These are phyloP conservation scores for Nasonia oneida DNA, from an alignment of 2,888 invertebrate species.

Conservation along the genomic window DNA sequence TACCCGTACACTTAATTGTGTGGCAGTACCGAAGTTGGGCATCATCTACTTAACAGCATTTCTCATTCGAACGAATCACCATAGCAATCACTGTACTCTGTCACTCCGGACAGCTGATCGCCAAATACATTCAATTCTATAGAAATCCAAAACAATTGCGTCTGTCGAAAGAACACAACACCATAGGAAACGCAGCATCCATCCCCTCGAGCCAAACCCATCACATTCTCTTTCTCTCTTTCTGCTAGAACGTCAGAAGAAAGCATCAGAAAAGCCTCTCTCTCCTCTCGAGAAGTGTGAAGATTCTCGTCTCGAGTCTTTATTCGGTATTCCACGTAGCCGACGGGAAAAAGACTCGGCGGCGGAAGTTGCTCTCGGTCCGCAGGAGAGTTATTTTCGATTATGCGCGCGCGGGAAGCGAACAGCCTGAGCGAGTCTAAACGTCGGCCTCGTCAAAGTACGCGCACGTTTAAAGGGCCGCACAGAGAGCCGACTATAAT, in stretches of 20 bases:
- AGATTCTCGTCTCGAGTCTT: conserved; percentile 3
- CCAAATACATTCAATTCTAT: background rate
- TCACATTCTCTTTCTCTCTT: background rate
- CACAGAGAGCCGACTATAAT: background rate
- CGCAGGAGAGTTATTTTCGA: conserved; percentile 24
- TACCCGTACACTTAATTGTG: too few species aligned
- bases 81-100: background rate
- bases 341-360: background rate
- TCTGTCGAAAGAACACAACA: background rate
- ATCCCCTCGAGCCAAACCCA: background rate
- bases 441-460: conserved; percentile 14
- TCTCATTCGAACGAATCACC: background rate
- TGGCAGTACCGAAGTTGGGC: background rate
- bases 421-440: conserved; percentile 3
- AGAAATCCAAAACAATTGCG: background rate
- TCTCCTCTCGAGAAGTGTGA: background rate
- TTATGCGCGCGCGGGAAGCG: conserved; percentile 17
- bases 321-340: conserved; percentile 9
- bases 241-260: background rate
- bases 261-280: background rate
- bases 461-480: conserved; percentile 7
- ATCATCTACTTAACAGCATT: background rate
- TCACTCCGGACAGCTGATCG: background rate
- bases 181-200: background rate
- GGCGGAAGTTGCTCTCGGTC: conserved; percentile 3